phyloP scores from a whole-genome alignment of 2,888 invertebrate species.

The Anthrax anthrax region DNA sequence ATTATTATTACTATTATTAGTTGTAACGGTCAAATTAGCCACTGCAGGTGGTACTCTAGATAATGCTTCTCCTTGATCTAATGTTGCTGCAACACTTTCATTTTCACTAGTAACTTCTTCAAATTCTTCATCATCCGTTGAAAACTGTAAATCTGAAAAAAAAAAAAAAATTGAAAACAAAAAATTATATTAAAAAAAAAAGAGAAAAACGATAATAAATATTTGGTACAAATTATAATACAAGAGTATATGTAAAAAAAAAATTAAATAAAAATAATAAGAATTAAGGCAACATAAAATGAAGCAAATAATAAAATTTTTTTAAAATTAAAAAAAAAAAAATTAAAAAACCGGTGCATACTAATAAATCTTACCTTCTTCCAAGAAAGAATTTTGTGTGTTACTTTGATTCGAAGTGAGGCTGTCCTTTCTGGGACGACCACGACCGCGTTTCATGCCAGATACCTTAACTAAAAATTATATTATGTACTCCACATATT shows the following conservation, averaged over 20 bases:
- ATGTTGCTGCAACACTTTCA: slow-evolving; percentile 36
- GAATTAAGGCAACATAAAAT: neutral
- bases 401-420: slow-evolving; percentile 37
- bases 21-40: too few species aligned
- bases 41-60: too few species aligned
- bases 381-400: slow-evolving; percentile 53
- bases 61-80: slow-evolving; percentile 28
- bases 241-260: too few species aligned
- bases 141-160: slow-evolving; percentile 48
- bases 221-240: neutral
- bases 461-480: slow-evolving; percentile 30
- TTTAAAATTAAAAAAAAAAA: neutral
- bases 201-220: neutral
- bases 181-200: neutral
- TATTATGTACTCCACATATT: slow-evolving; percentile 12
- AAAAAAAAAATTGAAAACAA: neutral
- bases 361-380: slow-evolving; percentile 52
- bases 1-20: too few species aligned
- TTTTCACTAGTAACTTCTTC: slow-evolving; percentile 46
- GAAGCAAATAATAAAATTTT: neutral
- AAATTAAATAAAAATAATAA: neutral
- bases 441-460: slow-evolving; percentile 45
- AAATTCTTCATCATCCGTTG: slow-evolving; percentile 53
- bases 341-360: too few species aligned
- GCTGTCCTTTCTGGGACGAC: slow-evolving; percentile 41